phyloP scores from a whole-genome alignment of 2,113 vertebrate genomes.

The Sebastes schlegelii region DNA sequence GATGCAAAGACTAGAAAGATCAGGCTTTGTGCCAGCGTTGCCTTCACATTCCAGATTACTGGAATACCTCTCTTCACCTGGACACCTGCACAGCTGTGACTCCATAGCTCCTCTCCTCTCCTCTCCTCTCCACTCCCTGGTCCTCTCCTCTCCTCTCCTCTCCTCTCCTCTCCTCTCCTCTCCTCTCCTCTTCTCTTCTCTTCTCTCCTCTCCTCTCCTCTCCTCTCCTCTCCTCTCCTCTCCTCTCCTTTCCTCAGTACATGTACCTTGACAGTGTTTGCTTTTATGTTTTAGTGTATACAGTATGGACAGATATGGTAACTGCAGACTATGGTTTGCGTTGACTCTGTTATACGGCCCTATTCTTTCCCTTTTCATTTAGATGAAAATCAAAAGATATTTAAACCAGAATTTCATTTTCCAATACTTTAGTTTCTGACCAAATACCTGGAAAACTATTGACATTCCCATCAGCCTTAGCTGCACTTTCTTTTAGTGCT shows the following conservation, averaged over 20 bases:
- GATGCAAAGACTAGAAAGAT: constrained; percentile 23
- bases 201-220: neutral
- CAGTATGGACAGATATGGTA: constrained; percentile 36
- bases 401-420: neutral
- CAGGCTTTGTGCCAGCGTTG: constrained; percentile 52
- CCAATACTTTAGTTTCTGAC: neutral
- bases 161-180: neutral
- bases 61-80: constrained; percentile 70
- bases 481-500: neutral
- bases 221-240: neutral
- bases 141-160: neutral
- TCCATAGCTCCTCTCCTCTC: constrained; percentile 4
- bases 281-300: constrained; percentile 40
- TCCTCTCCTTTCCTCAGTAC: neutral
- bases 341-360: no score
- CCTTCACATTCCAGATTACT: constrained; percentile 63
- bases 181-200: neutral
- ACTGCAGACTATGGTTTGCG: constrained; percentile 21
- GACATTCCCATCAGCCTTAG: no score
- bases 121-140: neutral
- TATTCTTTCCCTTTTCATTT: constrained; percentile 20
- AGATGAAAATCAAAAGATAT: neutral
- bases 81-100: constrained; percentile 60
- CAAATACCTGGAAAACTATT: neutral
- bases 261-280: constrained; percentile 7